Base-by-base conservation (phyloP, 2,797 vertebrate species). In the Trichosurus vulpecula region DNA sequence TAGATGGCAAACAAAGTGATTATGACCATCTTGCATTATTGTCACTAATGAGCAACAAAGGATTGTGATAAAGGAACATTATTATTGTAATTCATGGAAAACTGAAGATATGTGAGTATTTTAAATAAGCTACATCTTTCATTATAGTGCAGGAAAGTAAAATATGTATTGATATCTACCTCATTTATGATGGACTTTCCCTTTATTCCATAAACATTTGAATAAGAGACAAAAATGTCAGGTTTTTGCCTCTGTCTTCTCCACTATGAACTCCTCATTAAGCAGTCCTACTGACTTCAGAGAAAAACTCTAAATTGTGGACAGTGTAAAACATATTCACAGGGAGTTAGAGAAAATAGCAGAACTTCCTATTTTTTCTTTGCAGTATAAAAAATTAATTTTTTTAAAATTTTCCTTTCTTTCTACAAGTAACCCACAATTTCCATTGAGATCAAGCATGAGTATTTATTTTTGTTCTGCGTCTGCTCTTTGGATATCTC, bases 151-250 rank as follows among this genome's bases (percentile, higher is more conserved):
- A 96, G 47, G 47, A 91, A 96, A 98, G 66, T 94, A 30, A 94
- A 96, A 95, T 97, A 97, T 94, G 58, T 74, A 95, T 95, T 31
- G 94, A 98, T 97, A 96, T 97, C 87, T 35, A 27, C 54, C 41
- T 53, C 22, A 95, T 54, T 96, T 96, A 58, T 94, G 94, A 97
- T 95, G 89, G 91, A 91, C 89, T 94, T 97, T 92, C 53, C 94
- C 95, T 96, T 90, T 57, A 61, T 16, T 52, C 52, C 58, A 94
- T 27, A 92, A 66, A 96, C 93, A 94, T 92, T n/a, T 95, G 29
- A 35, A 74, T 87, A 94, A 96, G 61, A 96, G 57, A 90, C 27
- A 93, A 56, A 94, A 94, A 90, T 6, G 31, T 61, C 55, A 92
- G 66, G 90, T 53, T 51, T 11, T 66, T 66, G 4, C 89, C 66